phyloP scores from a whole-genome alignment of 2,797 vertebrate species.

The Myotis vivesi region DNA sequence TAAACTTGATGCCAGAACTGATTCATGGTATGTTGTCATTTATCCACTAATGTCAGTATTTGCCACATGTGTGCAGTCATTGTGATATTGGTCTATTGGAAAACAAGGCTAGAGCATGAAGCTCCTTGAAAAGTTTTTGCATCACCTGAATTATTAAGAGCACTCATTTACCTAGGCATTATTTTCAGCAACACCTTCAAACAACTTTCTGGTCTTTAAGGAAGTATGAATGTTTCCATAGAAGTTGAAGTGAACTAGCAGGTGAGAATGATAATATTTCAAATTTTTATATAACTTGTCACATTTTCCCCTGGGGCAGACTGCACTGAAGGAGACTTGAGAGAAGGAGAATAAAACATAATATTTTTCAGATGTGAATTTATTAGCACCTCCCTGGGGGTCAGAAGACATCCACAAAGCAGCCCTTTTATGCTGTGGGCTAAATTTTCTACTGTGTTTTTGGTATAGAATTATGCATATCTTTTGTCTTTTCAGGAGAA shows the following conservation, averaged over 20 bases:
- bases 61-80: neutral
- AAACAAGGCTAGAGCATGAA: neutral
- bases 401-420: slow-evolving; percentile 28
- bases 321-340: neutral
- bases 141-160: neutral
- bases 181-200: neutral
- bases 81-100: neutral
- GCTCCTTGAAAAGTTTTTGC: neutral
- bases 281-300: slow-evolving; percentile 31
- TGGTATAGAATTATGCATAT: neutral
- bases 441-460: slow-evolving; percentile 14
- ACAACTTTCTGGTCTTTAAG: neutral
- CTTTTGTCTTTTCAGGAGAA: slow-evolving; percentile 17
- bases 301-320: slow-evolving; percentile 37
- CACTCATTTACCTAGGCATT: neutral
- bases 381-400: slow-evolving; percentile 52
- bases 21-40: neutral
- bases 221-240: neutral
- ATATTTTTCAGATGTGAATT: slow-evolving; percentile 21
- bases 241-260: slow-evolving; percentile 31
- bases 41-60: neutral
- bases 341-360: slow-evolving; percentile 16
- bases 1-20: neutral
- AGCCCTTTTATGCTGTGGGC: neutral
- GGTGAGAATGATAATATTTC: slow-evolving; percentile 21